Evolutionary conservation across 2,797 vertebrate genomes (phyloP), one percentile per base, ranked within the genome.

Genomic region (Sebastes minor): DNA sequence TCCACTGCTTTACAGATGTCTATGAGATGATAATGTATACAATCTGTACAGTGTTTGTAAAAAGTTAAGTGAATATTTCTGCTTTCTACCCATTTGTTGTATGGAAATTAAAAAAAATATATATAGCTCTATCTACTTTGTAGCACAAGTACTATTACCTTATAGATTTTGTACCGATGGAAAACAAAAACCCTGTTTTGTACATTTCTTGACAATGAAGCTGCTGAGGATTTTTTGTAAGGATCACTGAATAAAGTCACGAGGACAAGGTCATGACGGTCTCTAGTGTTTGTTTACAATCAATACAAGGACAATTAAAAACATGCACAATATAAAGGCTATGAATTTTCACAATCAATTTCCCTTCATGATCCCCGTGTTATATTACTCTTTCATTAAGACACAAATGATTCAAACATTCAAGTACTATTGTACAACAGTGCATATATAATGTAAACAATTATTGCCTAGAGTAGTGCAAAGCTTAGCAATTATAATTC

Each of bases 101-200:
- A 84, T 82, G 62, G 80, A 86, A 76, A 85, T 28, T 64, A 20
- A 52, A 87, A 80, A 76, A 30, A 46, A 49, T 8, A 46, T 46
- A 52, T 22, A 81, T 74, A 84, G 71, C 75, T 88, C 64, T 61
- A 75, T 81, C 69, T 91, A 87, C 86, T 91, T 89, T 89, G 91
- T 93, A 94, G 93, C 93, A 92, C 28, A 86, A 75, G 62, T 86
- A 74, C 83, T 86, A 84, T 83, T 85, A 91, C 74, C 90, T 85
- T 88, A 55, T 85, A 88, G 78, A 91, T 95, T 95, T 95, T 95
- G 86, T 94, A 95, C 89, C 79, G 65, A 88, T 85, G 53, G 72
- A 81, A 86, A 84, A 78, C 62, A 85, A 74, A 67, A 85, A 59
- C 56, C 74, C 76, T 76, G 69, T 94, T 93, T 94, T 94, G 89